Evolutionary conservation across 2,113 vertebrate genomes (phyloP).

Genomic region (Mirounga angustirostris): DNA sequence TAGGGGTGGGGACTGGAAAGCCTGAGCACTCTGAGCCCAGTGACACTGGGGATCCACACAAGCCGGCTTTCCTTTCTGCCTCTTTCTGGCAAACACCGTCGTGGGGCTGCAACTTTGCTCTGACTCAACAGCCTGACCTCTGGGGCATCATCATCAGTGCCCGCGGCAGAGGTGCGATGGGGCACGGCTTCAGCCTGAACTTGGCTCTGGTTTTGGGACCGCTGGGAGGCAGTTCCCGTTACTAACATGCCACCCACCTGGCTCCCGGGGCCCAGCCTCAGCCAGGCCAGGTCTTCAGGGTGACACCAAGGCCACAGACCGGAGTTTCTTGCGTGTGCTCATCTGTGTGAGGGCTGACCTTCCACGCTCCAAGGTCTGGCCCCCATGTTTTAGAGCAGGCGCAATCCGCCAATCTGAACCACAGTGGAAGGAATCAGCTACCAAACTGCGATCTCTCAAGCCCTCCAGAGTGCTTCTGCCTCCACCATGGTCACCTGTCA

Average conservation of each 20-base stretch:
- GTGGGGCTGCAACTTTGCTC: no score
- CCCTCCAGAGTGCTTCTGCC: not conserved
- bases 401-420: rapidly evolving
- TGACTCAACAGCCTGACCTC: not conserved
- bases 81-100: rapidly evolving
- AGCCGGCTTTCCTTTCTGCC: not conserved
- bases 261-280: not conserved
- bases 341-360: not conserved
- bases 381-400: not conserved
- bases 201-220: not conserved
- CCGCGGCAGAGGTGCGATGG: rapidly evolving
- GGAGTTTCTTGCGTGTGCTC: rapidly evolving
- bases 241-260: not conserved
- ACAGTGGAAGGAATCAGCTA: not conserved
- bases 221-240: not conserved
- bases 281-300: not conserved
- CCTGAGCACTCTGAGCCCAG: not conserved
- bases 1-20: not conserved
- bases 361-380: no score
- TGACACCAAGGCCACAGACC: not conserved
- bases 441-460: not conserved
- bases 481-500: rapidly evolving
- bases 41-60: not conserved
- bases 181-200: not conserved
- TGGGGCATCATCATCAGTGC: not conserved